phyloP scores from a whole-genome alignment of 2,113 vertebrate genomes.

The Labeo rohita region DNA sequence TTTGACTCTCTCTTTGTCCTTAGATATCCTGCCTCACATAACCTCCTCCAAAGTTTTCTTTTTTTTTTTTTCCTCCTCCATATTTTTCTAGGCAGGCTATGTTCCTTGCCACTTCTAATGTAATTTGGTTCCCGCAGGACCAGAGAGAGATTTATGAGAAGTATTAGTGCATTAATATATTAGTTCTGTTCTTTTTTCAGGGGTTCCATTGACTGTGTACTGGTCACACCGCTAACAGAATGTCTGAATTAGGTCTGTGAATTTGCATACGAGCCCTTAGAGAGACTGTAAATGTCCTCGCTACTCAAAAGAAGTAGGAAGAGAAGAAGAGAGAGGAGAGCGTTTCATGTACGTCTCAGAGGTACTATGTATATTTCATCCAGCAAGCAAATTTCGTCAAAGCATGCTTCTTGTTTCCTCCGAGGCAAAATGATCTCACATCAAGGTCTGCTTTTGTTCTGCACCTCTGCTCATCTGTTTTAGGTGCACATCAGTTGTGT shows the following conservation, averaged over 20 bases:
- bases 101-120: neutral
- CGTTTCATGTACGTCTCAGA: neutral
- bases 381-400: neutral
- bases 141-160: neutral
- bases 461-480: neutral
- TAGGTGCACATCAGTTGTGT: neutral
- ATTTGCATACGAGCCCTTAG: neutral
- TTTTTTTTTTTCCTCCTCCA: too few relatives aligned
- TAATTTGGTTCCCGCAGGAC: neutral
- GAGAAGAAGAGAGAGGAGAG: neutral
- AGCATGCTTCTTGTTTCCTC: neutral
- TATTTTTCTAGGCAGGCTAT: neutral
- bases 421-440: neutral
- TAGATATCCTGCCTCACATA: neutral
- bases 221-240: neutral
- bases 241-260: neutral
- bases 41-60: neutral
- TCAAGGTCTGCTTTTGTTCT: neutral
- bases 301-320: neutral
- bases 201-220: neutral
- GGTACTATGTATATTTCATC: neutral
- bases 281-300: constrained; percentile 9
- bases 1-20: constrained; percentile 40
- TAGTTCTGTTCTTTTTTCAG: constrained; percentile 3
- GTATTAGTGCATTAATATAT: neutral